Evolutionary conservation across 53 echinoderm and acorn worm genomes (phyloP).

Genomic region (Holothuria leucospilota): DNA sequence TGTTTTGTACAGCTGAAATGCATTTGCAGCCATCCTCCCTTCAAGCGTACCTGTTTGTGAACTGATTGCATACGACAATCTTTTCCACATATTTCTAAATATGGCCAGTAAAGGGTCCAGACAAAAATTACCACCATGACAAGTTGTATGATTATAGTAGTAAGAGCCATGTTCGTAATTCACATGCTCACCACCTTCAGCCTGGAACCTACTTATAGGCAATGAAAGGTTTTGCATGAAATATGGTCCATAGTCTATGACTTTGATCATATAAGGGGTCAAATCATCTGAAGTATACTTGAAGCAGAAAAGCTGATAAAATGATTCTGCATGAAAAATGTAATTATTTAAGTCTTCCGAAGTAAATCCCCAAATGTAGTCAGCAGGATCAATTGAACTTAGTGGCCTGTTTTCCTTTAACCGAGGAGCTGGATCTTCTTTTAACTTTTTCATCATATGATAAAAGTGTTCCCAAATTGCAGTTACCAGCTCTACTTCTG

Average conservation of each 20-base stretch:
- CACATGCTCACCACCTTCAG: background rate
- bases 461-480: constrained; percentile 66
- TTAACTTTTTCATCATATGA: constrained; percentile 49
- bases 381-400: background rate
- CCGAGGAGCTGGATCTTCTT: background rate
- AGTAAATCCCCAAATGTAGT: constrained; percentile 30
- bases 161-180: constrained; percentile 28
- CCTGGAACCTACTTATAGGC: background rate
- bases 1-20: too few relatives aligned
- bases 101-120: too few relatives aligned
- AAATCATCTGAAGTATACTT: background rate
- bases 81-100: too few relatives aligned
- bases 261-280: constrained; percentile 32
- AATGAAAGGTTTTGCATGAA: constrained; percentile 15
- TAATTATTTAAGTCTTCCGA: background rate
- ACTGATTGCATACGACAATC: too few relatives aligned
- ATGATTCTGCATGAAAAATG: constrained; percentile 1
- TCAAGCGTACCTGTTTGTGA: too few relatives aligned
- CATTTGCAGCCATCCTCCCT: too few relatives aligned
- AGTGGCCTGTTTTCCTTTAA: background rate
- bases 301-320: background rate
- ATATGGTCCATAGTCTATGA: background rate
- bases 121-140: too few relatives aligned
- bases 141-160: background rate
- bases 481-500: constrained; percentile 3